Conservation (phyloP, 2,888 invertebrate species). For the Conistra vaccinii region DNA sequence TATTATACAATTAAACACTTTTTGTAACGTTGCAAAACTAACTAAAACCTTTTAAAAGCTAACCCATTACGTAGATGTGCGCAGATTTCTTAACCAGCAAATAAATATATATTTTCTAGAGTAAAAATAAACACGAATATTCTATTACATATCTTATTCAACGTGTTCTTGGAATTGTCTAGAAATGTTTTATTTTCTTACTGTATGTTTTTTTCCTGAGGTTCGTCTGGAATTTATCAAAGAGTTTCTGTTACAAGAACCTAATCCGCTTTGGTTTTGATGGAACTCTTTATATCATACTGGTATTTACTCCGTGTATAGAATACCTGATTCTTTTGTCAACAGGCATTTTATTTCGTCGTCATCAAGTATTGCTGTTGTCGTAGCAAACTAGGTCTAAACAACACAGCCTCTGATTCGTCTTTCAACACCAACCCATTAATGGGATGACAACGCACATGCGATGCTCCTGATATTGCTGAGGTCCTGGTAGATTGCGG, state of each 20-base stretch:
- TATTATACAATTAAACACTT: not conserved
- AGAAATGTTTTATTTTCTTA: conserved; percentile 11
- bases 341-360: too few species aligned
- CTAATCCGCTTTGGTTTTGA: conserved; percentile 33
- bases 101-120: not conserved
- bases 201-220: not conserved
- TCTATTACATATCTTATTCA: not conserved
- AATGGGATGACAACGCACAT: too few species aligned
- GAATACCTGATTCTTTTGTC: not conserved
- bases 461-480: not conserved
- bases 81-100: conserved; percentile 13
- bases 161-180: not conserved
- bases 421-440: too few species aligned
- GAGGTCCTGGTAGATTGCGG: not conserved
- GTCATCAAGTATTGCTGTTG: too few species aligned
- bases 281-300: not conserved
- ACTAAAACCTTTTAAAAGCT: conserved; percentile 18
- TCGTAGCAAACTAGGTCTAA: too few species aligned
- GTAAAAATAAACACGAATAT: conserved; percentile 25
- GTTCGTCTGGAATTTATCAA: conserved; percentile 20
- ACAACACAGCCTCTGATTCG: too few species aligned
- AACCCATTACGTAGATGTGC: conserved; percentile 5
- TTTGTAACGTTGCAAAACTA: not conserved
- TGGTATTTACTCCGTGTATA: not conserved
- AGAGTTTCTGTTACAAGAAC: conserved; percentile 27